phyloP scores from a whole-genome alignment of 2,797 vertebrate genomes.

The Columba guinea region DNA sequence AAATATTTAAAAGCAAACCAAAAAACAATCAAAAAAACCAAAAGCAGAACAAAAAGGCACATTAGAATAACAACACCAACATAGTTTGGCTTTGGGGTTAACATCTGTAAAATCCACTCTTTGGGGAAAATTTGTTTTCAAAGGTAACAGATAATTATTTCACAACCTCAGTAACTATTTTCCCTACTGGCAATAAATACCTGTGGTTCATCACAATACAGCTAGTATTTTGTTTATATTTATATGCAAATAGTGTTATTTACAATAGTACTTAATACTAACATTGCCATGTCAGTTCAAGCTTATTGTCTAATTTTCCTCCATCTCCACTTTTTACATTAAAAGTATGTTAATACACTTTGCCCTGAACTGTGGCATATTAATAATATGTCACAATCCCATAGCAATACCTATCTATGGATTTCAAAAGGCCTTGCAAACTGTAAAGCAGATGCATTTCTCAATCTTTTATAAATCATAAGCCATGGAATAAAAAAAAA shows the following conservation, averaged over 20 bases:
- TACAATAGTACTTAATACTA: background rate
- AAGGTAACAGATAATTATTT: slow-evolving; percentile 22
- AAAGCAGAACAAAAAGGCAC: background rate
- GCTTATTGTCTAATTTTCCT: slow-evolving; percentile 28
- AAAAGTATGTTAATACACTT: background rate
- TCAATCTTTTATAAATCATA: slow-evolving; percentile 15
- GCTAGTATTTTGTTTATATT: background rate
- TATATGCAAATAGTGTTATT: slow-evolving; percentile 6
- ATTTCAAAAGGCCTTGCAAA: slow-evolving; percentile 31
- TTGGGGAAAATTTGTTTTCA: slow-evolving; percentile 12
- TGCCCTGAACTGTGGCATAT: background rate
- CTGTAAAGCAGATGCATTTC: slow-evolving; percentile 9
- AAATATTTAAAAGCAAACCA: background rate
- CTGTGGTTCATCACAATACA: background rate
- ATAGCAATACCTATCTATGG: background rate
- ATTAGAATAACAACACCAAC: background rate
- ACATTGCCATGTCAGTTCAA: slow-evolving; percentile 8
- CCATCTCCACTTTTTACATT: background rate
- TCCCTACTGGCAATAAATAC: slow-evolving; percentile 3
- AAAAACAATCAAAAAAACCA: no score
- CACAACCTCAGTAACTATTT: background rate
- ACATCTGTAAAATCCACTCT: slow-evolving; percentile 39
- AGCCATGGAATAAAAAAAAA: background rate
- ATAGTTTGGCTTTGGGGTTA: slow-evolving; percentile 25
- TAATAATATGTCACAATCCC: slow-evolving; percentile 2